These are phyloP conservation scores for Morinoia aosen DNA, from an alignment of 2,888 invertebrate species.

Conservation along the genomic window DNA sequence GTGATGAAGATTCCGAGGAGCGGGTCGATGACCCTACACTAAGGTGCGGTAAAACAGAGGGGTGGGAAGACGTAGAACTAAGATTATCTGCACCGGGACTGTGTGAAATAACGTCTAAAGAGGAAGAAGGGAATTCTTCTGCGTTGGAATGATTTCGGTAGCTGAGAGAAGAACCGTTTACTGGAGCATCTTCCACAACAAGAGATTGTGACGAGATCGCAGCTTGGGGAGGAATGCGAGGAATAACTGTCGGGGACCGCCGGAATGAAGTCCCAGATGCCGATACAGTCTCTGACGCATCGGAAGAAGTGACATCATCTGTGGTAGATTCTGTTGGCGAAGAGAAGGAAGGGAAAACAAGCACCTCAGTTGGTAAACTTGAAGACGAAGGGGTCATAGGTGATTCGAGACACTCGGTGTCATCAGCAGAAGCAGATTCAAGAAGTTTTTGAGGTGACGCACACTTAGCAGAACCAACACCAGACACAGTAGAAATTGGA, in stretches of 20 bases:
- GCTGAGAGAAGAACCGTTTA: neutral
- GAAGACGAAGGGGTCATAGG: conserved; percentile 66
- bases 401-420: conserved; percentile 65
- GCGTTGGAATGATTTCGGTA: neutral
- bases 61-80: neutral
- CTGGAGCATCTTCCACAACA: neutral
- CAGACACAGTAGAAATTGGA: neutral
- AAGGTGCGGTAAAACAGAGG: neutral
- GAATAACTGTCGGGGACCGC: conserved; percentile 25
- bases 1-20: conserved; percentile 30
- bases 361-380: conserved; percentile 64
- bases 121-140: neutral
- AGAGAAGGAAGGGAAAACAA: conserved; percentile 65
- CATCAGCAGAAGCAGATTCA: conserved; percentile 57
- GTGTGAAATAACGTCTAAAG: neutral
- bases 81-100: neutral
- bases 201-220: neutral
- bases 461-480: neutral
- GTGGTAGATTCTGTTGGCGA: conserved; percentile 67
- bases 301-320: conserved; percentile 65
- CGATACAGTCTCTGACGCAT: conserved; percentile 59
- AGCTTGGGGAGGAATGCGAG: conserved; percentile 61
- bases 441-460: conserved; percentile 43
- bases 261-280: conserved; percentile 28
- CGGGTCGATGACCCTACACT: conserved; percentile 18